phyloP scores from a whole-genome alignment of 2,888 invertebrate species.

The Hemithea aestivaria region DNA sequence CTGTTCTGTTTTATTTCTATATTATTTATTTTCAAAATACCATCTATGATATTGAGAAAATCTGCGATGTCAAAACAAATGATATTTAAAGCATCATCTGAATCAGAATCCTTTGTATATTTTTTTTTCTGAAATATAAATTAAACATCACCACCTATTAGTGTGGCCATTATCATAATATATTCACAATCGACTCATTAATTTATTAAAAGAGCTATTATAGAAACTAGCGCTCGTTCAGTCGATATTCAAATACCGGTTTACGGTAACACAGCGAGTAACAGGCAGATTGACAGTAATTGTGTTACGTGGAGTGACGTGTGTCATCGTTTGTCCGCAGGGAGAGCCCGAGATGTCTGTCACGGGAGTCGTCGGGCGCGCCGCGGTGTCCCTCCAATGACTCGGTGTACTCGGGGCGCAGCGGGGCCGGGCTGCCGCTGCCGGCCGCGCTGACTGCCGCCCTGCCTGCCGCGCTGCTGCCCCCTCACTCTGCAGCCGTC shows the following conservation, averaged over 20 bases:
- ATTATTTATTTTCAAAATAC: too few relatives aligned
- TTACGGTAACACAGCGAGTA: slow-evolving; percentile 26
- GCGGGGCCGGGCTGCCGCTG: slow-evolving; percentile 69
- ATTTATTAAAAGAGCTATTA: slow-evolving; percentile 36
- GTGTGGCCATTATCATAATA: slow-evolving; percentile 32
- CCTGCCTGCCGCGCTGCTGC: slow-evolving; percentile 85
- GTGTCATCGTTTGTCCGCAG: slow-evolving; percentile 79
- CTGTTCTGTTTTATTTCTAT: too few relatives aligned
- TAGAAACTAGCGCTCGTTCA: slow-evolving; percentile 38
- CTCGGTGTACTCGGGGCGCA: slow-evolving; percentile 85
- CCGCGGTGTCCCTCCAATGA: slow-evolving; percentile 88
- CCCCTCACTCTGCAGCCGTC: slow-evolving; percentile 90
- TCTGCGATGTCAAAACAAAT: slow-evolving; percentile 5
- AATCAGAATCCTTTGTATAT: slow-evolving; percentile 16
- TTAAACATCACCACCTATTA: slow-evolving; percentile 22
- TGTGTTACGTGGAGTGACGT: slow-evolving; percentile 42
- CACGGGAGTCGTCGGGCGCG: slow-evolving; percentile 87
- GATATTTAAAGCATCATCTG: slow-evolving; percentile 9
- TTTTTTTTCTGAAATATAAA: slow-evolving; percentile 20
- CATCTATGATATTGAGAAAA: slow-evolving; percentile 2
- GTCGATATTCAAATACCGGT: slow-evolving; percentile 46
- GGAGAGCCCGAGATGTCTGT: slow-evolving; percentile 91
- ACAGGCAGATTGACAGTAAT: slow-evolving; percentile 25
- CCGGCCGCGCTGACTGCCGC: slow-evolving; percentile 82
- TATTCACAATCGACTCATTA: slow-evolving; percentile 38